Conservation (phyloP, 2,888 invertebrate genomes). For the Caenorhabditis sp. region DNA sequence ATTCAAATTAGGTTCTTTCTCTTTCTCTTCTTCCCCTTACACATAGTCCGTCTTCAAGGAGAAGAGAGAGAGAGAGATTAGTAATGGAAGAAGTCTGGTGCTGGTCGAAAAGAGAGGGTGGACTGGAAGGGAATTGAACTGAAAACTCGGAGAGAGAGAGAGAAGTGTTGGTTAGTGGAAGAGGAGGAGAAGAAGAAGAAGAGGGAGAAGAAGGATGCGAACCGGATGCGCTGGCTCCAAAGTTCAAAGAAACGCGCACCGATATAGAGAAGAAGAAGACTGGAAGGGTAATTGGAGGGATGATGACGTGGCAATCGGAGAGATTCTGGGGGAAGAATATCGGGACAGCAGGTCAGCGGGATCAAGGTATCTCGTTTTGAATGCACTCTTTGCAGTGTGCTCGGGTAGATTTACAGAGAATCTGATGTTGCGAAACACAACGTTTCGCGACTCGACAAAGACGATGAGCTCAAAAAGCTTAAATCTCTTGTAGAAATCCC, state of each 20-base stretch:
- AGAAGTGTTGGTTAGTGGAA: conserved; percentile 16
- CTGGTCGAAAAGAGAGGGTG: no score
- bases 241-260: conserved; percentile 40
- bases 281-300: conserved; percentile 12
- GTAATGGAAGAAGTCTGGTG: background rate
- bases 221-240: conserved; percentile 42
- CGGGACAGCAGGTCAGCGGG: no score
- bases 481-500: no score
- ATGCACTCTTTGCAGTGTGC: no score
- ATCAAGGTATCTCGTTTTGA: no score
- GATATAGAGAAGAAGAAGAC: conserved; percentile 20
- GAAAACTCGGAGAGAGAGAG: background rate
- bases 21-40: background rate
- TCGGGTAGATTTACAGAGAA: no score
- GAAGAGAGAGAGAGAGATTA: conserved; percentile 6
- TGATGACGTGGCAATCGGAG: conserved; percentile 25
- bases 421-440: no score
- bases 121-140: background rate
- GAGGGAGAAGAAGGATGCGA: conserved; percentile 6
- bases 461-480: no score
- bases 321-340: background rate
- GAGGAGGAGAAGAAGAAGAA: background rate
- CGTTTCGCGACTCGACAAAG: no score
- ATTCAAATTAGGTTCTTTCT: conserved; percentile 15
- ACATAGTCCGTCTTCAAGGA: background rate